Conservation (phyloP, 2,797 vertebrate genomes). For the Parauchenoglanis ngamensis region DNA sequence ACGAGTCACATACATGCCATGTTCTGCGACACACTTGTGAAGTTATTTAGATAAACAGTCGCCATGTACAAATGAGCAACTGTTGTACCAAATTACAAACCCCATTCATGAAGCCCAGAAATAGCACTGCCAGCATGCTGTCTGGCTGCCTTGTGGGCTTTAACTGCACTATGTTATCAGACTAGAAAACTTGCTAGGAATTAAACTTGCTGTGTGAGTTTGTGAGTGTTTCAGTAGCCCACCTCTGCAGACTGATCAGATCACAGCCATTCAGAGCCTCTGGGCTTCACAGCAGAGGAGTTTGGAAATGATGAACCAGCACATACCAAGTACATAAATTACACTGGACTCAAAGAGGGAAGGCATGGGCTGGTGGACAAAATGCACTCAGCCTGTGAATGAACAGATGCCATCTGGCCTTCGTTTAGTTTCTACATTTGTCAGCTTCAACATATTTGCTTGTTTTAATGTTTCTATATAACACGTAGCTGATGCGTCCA, state of each 20-base stretch:
- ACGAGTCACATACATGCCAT: background rate
- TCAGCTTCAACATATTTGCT: background rate
- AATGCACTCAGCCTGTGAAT: background rate
- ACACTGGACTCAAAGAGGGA: constrained; percentile 24
- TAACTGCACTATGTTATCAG: background rate
- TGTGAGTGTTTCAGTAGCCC: background rate
- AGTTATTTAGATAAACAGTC: background rate
- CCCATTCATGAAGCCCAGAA: constrained; percentile 30
- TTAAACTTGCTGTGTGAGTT: background rate
- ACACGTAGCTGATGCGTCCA: background rate
- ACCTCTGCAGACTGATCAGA: background rate
- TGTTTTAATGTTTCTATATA: background rate
- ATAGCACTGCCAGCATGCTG: constrained; percentile 22
- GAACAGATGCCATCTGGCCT: background rate
- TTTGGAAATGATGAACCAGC: constrained; percentile 52
- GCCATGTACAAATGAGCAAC: constrained; percentile 19
- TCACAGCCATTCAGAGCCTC: background rate
- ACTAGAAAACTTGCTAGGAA: background rate
- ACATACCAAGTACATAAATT: constrained; percentile 43
- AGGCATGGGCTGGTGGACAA: background rate
- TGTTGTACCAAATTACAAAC: constrained; percentile 32
- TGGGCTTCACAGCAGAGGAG: constrained; percentile 43
- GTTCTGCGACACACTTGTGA: background rate
- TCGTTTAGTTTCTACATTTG: background rate
- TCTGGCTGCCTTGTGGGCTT: constrained; percentile 14